Conservation (phyloP, 1,140 invertebrate genomes). For the Muscidifurax raptorellus region DNA sequence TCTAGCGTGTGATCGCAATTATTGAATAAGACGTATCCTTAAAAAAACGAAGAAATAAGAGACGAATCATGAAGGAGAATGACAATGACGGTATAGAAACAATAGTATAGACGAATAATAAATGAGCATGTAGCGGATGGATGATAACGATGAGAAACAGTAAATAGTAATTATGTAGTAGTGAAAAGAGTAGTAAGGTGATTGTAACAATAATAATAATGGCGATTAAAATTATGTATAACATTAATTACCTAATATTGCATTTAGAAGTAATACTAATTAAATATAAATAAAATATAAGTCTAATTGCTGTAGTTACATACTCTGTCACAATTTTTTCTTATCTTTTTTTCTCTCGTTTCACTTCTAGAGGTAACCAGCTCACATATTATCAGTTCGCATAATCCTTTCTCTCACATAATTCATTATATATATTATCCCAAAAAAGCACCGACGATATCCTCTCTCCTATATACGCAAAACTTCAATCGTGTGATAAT, state of each 20-base stretch:
- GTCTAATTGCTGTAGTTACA: constrained; percentile 50
- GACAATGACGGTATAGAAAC: constrained; percentile 39
- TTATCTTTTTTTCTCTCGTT: constrained; percentile 23
- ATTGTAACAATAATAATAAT: constrained; percentile 51
- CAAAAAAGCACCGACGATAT: constrained; percentile 45
- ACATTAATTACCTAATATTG: constrained; percentile 53
- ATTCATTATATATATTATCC: constrained; percentile 24
- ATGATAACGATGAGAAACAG: constrained; percentile 43
- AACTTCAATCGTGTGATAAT: constrained; percentile 25
- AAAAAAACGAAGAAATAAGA: constrained; percentile 32
- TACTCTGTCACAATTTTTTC: constrained; percentile 48
- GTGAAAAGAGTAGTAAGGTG: constrained; percentile 40
- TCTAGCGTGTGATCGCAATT: constrained; percentile 53
- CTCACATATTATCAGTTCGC: constrained; percentile 42
- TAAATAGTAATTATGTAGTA: constrained; percentile 34
- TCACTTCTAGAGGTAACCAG: constrained; percentile 45
- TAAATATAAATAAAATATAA: constrained; percentile 54
- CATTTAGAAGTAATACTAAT: constrained; percentile 54
- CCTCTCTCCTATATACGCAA: constrained; percentile 33
- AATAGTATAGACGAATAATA: constrained; percentile 22
- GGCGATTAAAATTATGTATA: constrained; percentile 54
- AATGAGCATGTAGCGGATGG: constrained; percentile 27
- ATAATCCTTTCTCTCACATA: constrained; percentile 17
- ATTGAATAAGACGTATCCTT: constrained; percentile 44
- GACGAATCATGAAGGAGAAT: constrained; percentile 27